phyloP scores from a whole-genome alignment of 2,888 invertebrate genomes.

The Andrena fulva region DNA sequence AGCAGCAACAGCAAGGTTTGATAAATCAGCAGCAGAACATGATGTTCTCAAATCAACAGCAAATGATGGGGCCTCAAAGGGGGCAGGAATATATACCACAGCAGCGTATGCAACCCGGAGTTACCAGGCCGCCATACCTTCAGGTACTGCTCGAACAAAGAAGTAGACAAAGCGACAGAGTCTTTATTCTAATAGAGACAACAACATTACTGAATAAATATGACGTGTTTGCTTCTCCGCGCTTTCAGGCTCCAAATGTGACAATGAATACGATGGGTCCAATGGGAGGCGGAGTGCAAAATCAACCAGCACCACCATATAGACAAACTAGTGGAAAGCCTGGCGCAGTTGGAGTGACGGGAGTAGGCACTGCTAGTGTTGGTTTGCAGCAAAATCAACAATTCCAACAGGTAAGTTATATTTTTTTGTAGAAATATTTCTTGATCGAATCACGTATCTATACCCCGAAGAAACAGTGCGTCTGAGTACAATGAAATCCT shows the following conservation, averaged over 20 bases:
- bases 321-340: slow-evolving; percentile 87
- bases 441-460: too few relatives aligned
- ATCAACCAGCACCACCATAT: slow-evolving; percentile 92
- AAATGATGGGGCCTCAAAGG: slow-evolving; percentile 87
- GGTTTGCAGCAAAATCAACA: slow-evolving; percentile 87
- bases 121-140: slow-evolving; percentile 88
- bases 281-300: slow-evolving; percentile 85
- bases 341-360: slow-evolving; percentile 81
- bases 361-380: slow-evolving; percentile 79
- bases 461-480: too few relatives aligned
- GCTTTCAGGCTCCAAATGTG: slow-evolving; percentile 90
- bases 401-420: slow-evolving; percentile 86
- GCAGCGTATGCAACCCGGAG: slow-evolving; percentile 86
- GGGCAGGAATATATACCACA: slow-evolving; percentile 87
- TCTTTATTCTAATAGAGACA: background rate
- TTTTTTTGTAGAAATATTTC: background rate
- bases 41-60: slow-evolving; percentile 85
- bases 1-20: slow-evolving; percentile 81
- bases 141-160: slow-evolving; percentile 85
- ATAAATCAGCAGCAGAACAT: slow-evolving; percentile 82
- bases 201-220: background rate
- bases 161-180: background rate
- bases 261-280: slow-evolving; percentile 92
- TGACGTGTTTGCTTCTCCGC: background rate
- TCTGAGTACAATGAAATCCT: too few relatives aligned